A percentile compares a stretch with the other conserved stretches of the same genome.
Evolutionary conservation across 2,888 invertebrate genomes (phyloP).

Genomic region (Caenorhabditis sinica): DNA sequence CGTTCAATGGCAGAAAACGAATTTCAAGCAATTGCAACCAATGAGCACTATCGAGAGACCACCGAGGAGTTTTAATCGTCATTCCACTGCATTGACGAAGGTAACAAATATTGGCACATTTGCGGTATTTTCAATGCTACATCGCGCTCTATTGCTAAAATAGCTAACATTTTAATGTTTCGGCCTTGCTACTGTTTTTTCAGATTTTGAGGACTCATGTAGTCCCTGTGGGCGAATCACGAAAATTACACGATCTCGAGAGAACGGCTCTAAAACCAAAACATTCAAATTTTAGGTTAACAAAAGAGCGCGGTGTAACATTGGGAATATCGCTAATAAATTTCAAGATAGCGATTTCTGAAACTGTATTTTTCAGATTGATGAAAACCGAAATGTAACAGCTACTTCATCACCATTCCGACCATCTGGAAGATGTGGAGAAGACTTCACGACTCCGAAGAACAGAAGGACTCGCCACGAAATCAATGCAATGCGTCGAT

Average conservation of each 20-base stretch:
- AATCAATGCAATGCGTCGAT: conserved; percentile 58
- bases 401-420: conserved; percentile 39
- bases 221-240: no score
- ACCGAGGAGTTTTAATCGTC: conserved; percentile 40
- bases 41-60: conserved; percentile 42
- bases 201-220: no score
- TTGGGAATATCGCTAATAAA: no score
- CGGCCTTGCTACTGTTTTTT: no score
- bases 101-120: neutral
- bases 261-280: no score
- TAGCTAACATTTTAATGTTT: no score
- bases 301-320: no score
- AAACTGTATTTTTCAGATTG: conserved; percentile 56
- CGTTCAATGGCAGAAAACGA: conserved; percentile 70
- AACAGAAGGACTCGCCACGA: conserved; percentile 54
- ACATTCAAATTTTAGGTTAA: no score
- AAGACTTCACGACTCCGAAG: conserved; percentile 55
- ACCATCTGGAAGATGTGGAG: conserved; percentile 45
- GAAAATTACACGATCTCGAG: no score
- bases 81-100: conserved; percentile 57
- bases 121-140: no score
- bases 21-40: conserved; percentile 58
- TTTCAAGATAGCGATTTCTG: no score
- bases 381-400: conserved; percentile 62
- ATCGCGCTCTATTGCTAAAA: no score